Base-by-base conservation (phyloP, 2,113 vertebrate species). In the Phyllostomus discolor region DNA sequence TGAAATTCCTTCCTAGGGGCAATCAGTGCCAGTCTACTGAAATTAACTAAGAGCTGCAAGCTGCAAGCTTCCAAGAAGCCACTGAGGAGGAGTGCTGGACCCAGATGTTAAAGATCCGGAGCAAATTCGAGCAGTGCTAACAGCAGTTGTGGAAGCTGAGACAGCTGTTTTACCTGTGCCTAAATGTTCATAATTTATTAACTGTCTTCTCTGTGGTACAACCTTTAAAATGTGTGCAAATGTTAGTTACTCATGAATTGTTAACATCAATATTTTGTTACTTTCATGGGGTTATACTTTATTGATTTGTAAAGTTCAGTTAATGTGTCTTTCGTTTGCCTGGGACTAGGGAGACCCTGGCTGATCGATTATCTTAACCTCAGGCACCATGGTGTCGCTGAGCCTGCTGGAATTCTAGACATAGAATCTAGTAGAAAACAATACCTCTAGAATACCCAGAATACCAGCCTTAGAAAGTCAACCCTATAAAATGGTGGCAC, bases 1-100 rank as follows among this genome's bases (percentile, higher is more conserved):
- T 82, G 79, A 83, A 86, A 90, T 92, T 96, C 80, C 80, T 97
- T 94, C 81, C 50, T 80, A 59, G 67, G 69, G 69, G 76, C 76
- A 79, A 17, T 82, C 66, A 28, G 31, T 48, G 22, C 52, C 75
- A 57, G n/a, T 11, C 67, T 89, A 54, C 46, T 83, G 70, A 69
- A 92, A 41, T 96, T 92, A 87, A 81, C 76, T 72, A 83, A 87
- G 79, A 89, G 92, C 16, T 89, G 35, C 35, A 28, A 82, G 78
- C 89, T 46, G 38, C 83, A 67, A 66, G 28, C 67, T 70, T 17
- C 57, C 8, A 43, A 75, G 95, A 83, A 82, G 50, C 26, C 48
- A 28, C 52, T 26, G 87, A 59, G 50, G 22, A 82, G 81, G 52
- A 75, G 26, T 17, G 26, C 48, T 31, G 50, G 48, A 62, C 19